Evolutionary conservation across 2,797 vertebrate genomes (phyloP).

Genomic region (Arrhamphus sclerolepis): DNA sequence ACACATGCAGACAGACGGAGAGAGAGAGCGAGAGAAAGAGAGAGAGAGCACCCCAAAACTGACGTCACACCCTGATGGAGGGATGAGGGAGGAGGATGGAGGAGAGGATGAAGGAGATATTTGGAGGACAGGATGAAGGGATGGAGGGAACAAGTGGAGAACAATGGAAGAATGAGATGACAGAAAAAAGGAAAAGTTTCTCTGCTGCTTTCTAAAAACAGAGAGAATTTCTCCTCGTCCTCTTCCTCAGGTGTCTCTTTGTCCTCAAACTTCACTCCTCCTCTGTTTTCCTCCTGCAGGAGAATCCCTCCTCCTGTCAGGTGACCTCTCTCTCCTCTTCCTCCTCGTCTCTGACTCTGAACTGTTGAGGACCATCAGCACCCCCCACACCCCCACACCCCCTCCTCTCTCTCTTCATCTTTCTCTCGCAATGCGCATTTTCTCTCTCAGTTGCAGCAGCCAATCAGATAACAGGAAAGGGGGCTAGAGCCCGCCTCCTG

Average conservation of each 20-base stretch:
- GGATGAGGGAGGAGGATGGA: conserved; percentile 8
- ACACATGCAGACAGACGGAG: conserved; percentile 51
- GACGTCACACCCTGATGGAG: conserved; percentile 42
- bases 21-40: conserved; percentile 21
- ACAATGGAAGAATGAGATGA: conserved; percentile 14
- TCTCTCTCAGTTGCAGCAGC: conserved; percentile 67
- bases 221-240: conserved; percentile 14
- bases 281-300: conserved; percentile 34
- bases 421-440: conserved; percentile 76
- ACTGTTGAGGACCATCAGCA: conserved; percentile 36
- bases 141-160: conserved; percentile 3
- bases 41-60: conserved; percentile 44
- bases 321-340: conserved; percentile 31
- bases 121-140: conserved; percentile 3
- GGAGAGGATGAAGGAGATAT: conserved; percentile 7
- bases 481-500: conserved; percentile 46
- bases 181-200: conserved; percentile 15
- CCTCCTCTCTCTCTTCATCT: conserved; percentile 32
- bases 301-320: conserved; percentile 35
- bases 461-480: conserved; percentile 51
- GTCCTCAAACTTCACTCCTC: conserved; percentile 34
- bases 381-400: conserved; percentile 15
- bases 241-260: conserved; percentile 26
- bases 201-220: conserved; percentile 48
- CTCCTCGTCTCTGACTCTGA: conserved; percentile 29